Base-by-base conservation (phyloP, 1,140 invertebrate species). In the Steinernema khuongi region DNA sequence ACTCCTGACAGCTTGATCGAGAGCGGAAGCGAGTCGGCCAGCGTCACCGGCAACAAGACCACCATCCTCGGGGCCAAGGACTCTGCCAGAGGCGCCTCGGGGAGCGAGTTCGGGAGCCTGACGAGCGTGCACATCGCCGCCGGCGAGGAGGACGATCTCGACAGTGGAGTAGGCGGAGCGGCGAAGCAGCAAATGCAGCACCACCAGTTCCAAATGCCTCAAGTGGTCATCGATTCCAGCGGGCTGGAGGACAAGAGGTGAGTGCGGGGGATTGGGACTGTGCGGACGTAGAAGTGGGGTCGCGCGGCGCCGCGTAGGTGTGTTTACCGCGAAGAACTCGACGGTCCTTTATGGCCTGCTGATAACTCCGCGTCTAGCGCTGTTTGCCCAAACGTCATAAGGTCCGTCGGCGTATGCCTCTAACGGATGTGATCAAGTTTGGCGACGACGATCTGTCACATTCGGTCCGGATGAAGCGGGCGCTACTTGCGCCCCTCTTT, bases 1-100 rank as follows among this genome's bases (percentile, higher is more conserved):
- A 81, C 79, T 18, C 80, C 80, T 29, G 80, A 81, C 73, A 83
- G 81, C 31, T 26, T 81, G n/a, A 81, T 80, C 44, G 79, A 80
- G 72, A 44, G 29, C 28, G 77, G 78, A 17, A 68, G 36, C 26
- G 79, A 80, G 41, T 80, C 79, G n/a, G 79, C 79, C 17, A 66
- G 32, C 19, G 70, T 68, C 18, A 76, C 68, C 31, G 78, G 68
- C 2, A 17, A 26, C 4, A 80, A 80, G 67, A 72, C 71, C n/a
- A 30, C 2, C 18, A 11, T 19, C 7, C 73, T 77, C 22, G 50
- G 14, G 19, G 50, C 14, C 7, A 60, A 60, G 50, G 50, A 60
- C 26, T 60, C 50, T 26, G 50, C 50, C 7, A 14, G 50, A 7
- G 50, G 50, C 2, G 50, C 50, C n/a, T 71, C 30, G 1, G 72